phyloP scores from a whole-genome alignment of 2,888 invertebrate species.

The Andrena chrysosceles region DNA sequence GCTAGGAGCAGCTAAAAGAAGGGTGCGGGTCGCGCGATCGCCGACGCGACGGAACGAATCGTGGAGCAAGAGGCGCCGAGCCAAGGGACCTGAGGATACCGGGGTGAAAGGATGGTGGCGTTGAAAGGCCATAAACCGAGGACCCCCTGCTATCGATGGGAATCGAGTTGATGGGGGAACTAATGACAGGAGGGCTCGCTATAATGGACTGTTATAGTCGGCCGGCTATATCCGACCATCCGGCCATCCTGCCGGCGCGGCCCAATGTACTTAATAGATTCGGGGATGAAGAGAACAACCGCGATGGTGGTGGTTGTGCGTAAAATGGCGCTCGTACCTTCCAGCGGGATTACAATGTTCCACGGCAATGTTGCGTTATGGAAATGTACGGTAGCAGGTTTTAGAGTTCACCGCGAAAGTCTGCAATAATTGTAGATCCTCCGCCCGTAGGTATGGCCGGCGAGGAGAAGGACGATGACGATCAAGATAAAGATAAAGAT shows the following conservation, averaged over 20 bases:
- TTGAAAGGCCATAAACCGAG: constrained; percentile 59
- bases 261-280: constrained; percentile 72
- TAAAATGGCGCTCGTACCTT: constrained; percentile 63
- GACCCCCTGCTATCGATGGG: constrained; percentile 64
- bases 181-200: constrained; percentile 73
- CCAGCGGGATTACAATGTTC: not conserved
- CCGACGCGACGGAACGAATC: not conserved
- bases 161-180: constrained; percentile 68
- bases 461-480: not conserved
- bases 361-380: constrained; percentile 48
- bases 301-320: constrained; percentile 69
- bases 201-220: constrained; percentile 77
- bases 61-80: not conserved
- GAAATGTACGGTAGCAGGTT: not conserved
- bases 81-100: not conserved
- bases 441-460: not conserved
- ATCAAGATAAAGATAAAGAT: constrained; percentile 8
- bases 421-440: not conserved
- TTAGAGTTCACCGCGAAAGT: not conserved
- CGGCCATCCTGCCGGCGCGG: constrained; percentile 22
- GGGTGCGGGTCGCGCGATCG: not conserved
- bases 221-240: constrained; percentile 18
- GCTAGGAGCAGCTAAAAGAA: too few species aligned
- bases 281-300: constrained; percentile 66
- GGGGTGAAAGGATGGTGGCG: constrained; percentile 45